Conservation (phyloP, 92 coral and sea anemone genomes). For the Desmophyllum pertusum region DNA sequence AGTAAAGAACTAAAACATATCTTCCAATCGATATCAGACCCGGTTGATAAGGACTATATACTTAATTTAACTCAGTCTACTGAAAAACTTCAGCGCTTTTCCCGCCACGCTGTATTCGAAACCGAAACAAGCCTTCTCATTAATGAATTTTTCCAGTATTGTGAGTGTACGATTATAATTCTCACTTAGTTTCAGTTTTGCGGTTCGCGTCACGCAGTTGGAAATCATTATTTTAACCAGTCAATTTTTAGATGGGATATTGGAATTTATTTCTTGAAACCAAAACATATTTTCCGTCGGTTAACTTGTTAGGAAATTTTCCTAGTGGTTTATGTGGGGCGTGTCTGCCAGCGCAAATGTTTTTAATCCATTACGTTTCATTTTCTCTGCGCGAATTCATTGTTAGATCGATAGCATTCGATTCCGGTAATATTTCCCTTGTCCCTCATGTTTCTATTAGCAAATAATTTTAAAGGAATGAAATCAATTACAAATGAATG, state of each 20-base stretch:
- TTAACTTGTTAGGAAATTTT: constrained; percentile 5
- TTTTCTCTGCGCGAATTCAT: neutral
- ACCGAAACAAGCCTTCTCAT: neutral
- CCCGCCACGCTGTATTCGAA: neutral
- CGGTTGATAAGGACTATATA: neutral
- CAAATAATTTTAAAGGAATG: constrained; percentile 15
- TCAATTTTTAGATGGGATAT: neutral
- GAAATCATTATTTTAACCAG: neutral
- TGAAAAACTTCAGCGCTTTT: neutral
- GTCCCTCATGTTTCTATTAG: neutral
- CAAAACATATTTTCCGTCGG: neutral
- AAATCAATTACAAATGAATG: constrained; percentile 25
- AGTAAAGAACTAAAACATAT: neutral
- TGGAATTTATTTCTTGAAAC: neutral
- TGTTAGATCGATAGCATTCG: neutral
- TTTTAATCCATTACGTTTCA: constrained; percentile 12
- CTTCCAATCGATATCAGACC: neutral
- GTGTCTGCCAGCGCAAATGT: neutral
- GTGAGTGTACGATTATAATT: neutral
- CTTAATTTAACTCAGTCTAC: neutral
- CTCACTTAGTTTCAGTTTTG: neutral
- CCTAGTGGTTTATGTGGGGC: constrained; percentile 26
- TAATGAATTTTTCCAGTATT: neutral
- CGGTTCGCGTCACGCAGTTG: constrained; percentile 1
- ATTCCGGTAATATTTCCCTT: neutral